phyloP scores from a whole-genome alignment of 2,888 invertebrate species.

The Steinernema hermaphroditum region DNA sequence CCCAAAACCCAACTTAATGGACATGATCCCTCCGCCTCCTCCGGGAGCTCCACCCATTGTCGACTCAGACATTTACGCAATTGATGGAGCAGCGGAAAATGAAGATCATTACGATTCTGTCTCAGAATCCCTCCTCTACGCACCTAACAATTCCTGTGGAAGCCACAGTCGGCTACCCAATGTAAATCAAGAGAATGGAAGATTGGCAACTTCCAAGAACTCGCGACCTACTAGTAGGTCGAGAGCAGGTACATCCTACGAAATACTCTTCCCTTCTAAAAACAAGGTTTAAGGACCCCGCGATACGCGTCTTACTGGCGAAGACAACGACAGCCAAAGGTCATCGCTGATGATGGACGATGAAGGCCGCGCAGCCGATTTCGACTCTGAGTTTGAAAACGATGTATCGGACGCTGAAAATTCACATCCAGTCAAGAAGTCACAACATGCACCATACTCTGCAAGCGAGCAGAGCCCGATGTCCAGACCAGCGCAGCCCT shows the following conservation, averaged over 20 bases:
- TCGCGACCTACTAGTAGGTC: constrained; percentile 17
- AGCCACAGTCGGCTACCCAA: not conserved
- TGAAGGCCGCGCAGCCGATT: constrained; percentile 13
- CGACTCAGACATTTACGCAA: constrained; percentile 16
- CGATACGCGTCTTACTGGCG: constrained; percentile 21
- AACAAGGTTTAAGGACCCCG: not conserved
- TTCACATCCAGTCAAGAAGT: not conserved
- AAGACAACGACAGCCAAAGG: constrained; percentile 36
- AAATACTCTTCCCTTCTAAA: not conserved
- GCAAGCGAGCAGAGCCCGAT: constrained; percentile 20
- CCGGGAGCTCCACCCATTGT: constrained; percentile 46
- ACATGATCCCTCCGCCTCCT: constrained; percentile 61
- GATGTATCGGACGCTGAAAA: constrained; percentile 11
- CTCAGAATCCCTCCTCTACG: constrained; percentile 9
- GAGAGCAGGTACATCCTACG: not conserved
- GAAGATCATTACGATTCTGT: constrained; percentile 25
- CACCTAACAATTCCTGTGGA: constrained; percentile 10
- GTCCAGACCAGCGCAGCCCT: constrained; percentile 33
- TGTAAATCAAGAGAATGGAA: not conserved
- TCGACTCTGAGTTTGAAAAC: constrained; percentile 22
- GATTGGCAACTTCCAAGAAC: not conserved
- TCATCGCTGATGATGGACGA: constrained; percentile 34
- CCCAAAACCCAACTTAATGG: constrained; percentile 55
- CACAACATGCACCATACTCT: not conserved
- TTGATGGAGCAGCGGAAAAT: constrained; percentile 1